These are phyloP conservation scores for Nesometra sesokonis DNA, from an alignment of 35 echinoderm and acorn worm species.

Conservation along the genomic window DNA sequence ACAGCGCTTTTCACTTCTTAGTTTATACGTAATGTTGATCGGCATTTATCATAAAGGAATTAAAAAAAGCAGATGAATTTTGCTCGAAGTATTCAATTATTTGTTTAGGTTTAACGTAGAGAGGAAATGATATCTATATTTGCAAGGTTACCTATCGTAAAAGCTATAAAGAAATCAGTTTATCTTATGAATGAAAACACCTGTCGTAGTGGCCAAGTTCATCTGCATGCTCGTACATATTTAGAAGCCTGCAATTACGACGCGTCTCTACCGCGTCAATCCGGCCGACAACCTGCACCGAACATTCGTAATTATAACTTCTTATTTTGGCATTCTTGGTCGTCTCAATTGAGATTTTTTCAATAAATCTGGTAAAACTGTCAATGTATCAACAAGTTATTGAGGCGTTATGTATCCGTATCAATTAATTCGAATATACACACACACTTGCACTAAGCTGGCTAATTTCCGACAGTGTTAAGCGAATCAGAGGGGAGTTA, in stretches of 20 bases:
- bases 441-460: background rate
- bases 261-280: background rate
- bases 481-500: background rate
- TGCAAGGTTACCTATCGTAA: background rate
- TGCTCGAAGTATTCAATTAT: background rate
- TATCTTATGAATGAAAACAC: background rate
- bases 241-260: background rate
- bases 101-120: background rate
- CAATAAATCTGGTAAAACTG: background rate
- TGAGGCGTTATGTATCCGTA: background rate
- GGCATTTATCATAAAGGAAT: background rate
- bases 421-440: background rate
- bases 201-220: background rate
- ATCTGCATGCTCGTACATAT: background rate
- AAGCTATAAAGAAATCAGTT: background rate
- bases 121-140: background rate
- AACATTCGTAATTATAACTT: background rate
- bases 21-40: background rate
- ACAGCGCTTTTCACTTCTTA: too few relatives aligned
- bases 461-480: background rate
- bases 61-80: background rate
- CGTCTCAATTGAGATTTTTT: background rate
- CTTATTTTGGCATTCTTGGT: background rate
- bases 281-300: background rate
- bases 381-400: background rate